These are phyloP conservation scores for Podargus strigoides DNA, from an alignment of 2,797 vertebrate species.

Conservation along the genomic window DNA sequence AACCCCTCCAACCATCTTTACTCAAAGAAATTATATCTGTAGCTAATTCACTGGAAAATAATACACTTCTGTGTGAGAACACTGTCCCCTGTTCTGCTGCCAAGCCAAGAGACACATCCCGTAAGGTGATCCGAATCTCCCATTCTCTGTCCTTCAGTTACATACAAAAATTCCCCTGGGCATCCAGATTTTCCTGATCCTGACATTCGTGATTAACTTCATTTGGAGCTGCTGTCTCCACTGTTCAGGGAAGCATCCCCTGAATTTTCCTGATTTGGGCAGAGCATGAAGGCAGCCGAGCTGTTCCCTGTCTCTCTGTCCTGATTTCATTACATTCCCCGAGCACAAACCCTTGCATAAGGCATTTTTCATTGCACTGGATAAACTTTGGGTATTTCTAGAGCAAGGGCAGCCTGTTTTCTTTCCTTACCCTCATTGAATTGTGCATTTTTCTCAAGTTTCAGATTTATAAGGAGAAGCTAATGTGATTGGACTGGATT, in stretches of 20 bases:
- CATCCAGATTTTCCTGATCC: not conserved
- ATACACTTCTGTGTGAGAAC: not conserved
- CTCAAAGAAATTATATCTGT: conserved; percentile 28
- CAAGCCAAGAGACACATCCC: not conserved
- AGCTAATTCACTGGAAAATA: conserved; percentile 4
- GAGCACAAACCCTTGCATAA: not conserved
- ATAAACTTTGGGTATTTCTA: not conserved
- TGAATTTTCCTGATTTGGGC: not conserved
- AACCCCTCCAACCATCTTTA: not conserved
- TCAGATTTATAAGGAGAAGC: not conserved
- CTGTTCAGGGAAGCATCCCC: not conserved
- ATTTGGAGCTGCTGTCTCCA: not conserved
- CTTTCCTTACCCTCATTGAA: not conserved
- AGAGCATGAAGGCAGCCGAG: not conserved
- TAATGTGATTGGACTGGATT: not conserved
- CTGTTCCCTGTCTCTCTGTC: not conserved
- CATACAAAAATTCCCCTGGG: not conserved
- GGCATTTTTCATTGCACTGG: not conserved
- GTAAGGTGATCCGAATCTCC: not conserved
- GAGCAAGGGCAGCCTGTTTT: not conserved
- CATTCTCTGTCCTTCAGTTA: not conserved
- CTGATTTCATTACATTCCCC: not conserved
- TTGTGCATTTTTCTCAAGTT: not conserved
- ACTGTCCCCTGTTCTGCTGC: not conserved
- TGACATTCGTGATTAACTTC: not conserved